A percentile compares a stretch with the other conserved stretches of the same genome.
Conservation (phyloP, 2,113 vertebrate species). For the Coptodon bakossiorum region DNA sequence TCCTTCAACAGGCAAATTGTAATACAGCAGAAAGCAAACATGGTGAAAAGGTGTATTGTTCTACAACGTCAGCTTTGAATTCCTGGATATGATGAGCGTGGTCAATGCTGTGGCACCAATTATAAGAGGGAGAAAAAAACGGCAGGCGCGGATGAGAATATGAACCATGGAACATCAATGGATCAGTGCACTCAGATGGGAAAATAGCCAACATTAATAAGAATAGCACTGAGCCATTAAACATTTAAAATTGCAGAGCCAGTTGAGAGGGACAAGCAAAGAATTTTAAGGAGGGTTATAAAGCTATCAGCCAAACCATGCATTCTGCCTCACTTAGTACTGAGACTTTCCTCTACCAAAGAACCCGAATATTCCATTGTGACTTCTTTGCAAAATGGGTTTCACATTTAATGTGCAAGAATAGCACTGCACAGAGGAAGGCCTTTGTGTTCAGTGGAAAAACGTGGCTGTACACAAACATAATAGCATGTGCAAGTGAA, state of each 20-base stretch:
- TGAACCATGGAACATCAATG: not conserved
- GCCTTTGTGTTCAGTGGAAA: not conserved
- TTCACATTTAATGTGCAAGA: not conserved
- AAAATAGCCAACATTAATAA: constrained; percentile 41
- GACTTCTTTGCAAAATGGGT: not conserved
- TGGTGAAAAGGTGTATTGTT: not conserved
- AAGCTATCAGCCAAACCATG: constrained; percentile 21
- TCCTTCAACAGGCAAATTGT: not conserved
- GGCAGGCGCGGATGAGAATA: not conserved
- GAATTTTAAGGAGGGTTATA: constrained; percentile 24
- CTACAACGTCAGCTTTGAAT: not conserved
- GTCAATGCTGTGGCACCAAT: not conserved
- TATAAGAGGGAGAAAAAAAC: not conserved
- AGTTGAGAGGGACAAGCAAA: constrained; percentile 4
- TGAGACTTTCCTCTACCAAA: not conserved
- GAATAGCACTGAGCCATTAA: constrained; percentile 31
- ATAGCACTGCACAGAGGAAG: not conserved
- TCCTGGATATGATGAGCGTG: not conserved
- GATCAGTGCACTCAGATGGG: constrained; percentile 5
- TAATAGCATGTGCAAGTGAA: not conserved
- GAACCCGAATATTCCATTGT: not conserved
- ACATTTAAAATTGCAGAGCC: constrained; percentile 28
- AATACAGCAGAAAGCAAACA: constrained; percentile 12
- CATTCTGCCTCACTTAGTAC: constrained; percentile 1
- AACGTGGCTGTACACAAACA: not conserved